phyloP scores from a whole-genome alignment of 2,888 invertebrate genomes.

The Tachina fera region DNA sequence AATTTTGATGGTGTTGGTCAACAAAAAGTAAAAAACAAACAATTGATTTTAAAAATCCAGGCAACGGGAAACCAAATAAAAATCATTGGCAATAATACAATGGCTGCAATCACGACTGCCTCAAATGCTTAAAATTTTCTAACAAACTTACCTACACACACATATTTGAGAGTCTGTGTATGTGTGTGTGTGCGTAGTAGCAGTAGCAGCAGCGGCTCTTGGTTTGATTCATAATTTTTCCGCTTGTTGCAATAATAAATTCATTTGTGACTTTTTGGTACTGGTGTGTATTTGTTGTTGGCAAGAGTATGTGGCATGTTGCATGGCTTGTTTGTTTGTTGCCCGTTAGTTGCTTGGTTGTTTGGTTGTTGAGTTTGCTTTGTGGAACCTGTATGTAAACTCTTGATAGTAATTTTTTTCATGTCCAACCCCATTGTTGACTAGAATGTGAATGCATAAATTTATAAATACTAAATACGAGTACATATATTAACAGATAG shows the following conservation, averaged over 20 bases:
- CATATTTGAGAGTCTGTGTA: not conserved
- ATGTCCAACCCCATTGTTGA: constrained; percentile 34
- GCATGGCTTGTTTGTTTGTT: constrained; percentile 46
- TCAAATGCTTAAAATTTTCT: constrained; percentile 23
- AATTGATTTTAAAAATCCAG: not conserved
- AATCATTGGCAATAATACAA: constrained; percentile 55
- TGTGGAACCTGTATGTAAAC: constrained; percentile 62
- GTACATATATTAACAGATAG: not conserved
- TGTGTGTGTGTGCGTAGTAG: not conserved
- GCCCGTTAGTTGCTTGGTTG: constrained; percentile 1
- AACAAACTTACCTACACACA: constrained; percentile 23
- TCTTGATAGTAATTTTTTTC: constrained; percentile 45
- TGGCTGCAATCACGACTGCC: constrained; percentile 54
- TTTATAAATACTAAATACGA: not conserved
- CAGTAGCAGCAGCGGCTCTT: constrained; percentile 30
- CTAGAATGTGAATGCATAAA: constrained; percentile 27
- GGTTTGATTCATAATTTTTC: constrained; percentile 67
- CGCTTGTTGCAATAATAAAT: constrained; percentile 76
- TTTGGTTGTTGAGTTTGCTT: constrained; percentile 49
- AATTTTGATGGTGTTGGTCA: constrained; percentile 54
- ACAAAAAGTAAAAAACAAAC: constrained; percentile 34
- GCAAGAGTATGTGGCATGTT: constrained; percentile 22
- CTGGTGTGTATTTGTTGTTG: constrained; percentile 48
- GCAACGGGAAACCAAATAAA: constrained; percentile 3
- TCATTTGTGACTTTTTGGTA: constrained; percentile 74